Evolutionary conservation across 2,113 vertebrate genomes (phyloP).

Genomic region (Sinocyclocheilus maitianheensis): DNA sequence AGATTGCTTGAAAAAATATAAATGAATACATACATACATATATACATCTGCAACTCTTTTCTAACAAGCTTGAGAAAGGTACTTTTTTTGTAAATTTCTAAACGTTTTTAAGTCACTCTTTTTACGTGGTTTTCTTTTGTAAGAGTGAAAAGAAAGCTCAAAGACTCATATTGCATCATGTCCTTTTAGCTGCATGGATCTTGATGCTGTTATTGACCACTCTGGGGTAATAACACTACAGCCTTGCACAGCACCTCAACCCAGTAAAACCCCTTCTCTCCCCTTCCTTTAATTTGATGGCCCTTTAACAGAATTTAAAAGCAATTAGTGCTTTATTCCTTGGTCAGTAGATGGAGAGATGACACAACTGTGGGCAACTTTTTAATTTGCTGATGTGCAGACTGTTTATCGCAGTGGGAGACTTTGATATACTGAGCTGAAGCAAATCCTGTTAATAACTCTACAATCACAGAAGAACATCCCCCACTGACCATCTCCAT

Average conservation of each 20-base stretch:
- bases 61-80: too few species aligned
- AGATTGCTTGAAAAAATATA: too few species aligned
- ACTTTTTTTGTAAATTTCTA: too few species aligned
- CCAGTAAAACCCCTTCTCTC: conserved; percentile 61
- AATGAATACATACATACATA: too few species aligned
- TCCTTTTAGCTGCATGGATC: conserved; percentile 28
- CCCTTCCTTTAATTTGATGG: conserved; percentile 77
- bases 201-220: conserved; percentile 23
- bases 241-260: conserved; percentile 56
- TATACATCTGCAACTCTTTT: too few species aligned
- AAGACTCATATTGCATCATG: not conserved
- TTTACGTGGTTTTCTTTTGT: too few species aligned
- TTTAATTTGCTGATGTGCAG: conserved; percentile 85
- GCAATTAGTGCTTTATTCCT: conserved; percentile 79
- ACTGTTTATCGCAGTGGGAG: conserved; percentile 72
- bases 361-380: conserved; percentile 80
- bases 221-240: conserved; percentile 65
- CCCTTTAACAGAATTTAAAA: conserved; percentile 80
- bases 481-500: conserved; percentile 71
- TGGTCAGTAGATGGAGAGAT: conserved; percentile 68
- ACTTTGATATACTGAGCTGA: conserved; percentile 81
- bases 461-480: conserved; percentile 59
- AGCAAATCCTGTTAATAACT: conserved; percentile 83
- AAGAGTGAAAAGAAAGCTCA: not conserved
- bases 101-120: too few species aligned